Evolutionary conservation across 2,888 invertebrate genomes (phyloP).

Genomic region (Ptilodon capucinus): DNA sequence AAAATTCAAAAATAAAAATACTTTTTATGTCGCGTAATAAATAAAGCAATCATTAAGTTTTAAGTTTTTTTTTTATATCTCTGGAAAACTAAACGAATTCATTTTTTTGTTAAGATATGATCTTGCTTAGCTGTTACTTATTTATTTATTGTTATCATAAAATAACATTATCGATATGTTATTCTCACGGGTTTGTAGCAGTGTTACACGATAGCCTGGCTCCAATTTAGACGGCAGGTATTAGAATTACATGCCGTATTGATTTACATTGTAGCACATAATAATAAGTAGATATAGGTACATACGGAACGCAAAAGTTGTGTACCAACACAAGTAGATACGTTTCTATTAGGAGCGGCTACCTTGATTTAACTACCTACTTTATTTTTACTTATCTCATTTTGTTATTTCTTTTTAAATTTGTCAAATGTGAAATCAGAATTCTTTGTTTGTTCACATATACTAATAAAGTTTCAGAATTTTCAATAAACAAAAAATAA

Average conservation of each 20-base stretch:
- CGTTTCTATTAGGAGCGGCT: conserved; percentile 1
- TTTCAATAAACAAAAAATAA: too few species aligned
- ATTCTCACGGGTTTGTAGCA: conserved; percentile 55
- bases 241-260: conserved; percentile 71
- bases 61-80: too few species aligned
- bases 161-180: not conserved
- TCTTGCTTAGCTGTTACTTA: conserved; percentile 4
- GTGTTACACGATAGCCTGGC: conserved; percentile 46
- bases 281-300: too few species aligned
- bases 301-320: conserved; percentile 6
- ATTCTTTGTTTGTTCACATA: too few species aligned
- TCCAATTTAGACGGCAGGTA: conserved; percentile 61
- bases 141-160: not conserved
- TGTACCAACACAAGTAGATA: conserved; percentile 5
- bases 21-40: too few species aligned
- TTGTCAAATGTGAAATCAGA: not conserved
- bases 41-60: too few species aligned
- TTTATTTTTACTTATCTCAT: not conserved
- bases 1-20: too few species aligned
- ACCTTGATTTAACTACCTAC: not conserved
- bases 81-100: too few species aligned
- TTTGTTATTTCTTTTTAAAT: not conserved
- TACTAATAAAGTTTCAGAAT: too few species aligned
- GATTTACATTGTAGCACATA: conserved; percentile 51
- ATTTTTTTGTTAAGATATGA: too few species aligned